A percentile compares a stretch with the other conserved stretches of the same genome.
Evolutionary conservation across 2,888 invertebrate species (phyloP).

Genomic region (Cantharis lateralis): DNA sequence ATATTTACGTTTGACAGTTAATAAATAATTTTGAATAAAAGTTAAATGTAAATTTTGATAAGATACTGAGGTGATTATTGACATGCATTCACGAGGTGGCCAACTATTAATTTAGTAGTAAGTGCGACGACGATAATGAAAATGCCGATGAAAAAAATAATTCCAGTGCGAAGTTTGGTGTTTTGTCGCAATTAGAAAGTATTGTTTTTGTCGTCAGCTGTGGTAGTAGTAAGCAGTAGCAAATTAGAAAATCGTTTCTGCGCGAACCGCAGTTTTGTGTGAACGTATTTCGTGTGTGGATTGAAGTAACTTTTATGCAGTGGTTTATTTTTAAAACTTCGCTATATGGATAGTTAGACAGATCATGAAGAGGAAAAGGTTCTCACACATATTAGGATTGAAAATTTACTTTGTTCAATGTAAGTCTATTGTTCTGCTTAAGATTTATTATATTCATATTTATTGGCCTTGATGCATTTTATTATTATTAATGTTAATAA

Average conservation of each 20-base stretch:
- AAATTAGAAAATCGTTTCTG: conserved; percentile 8
- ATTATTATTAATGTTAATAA: background rate
- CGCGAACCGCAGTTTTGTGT: conserved; percentile 14
- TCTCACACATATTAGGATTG: conserved; percentile 2
- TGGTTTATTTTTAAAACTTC: conserved; percentile 12
- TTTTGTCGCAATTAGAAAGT: conserved; percentile 13
- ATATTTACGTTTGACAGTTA: background rate
- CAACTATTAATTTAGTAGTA: background rate
- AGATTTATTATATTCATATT: background rate
- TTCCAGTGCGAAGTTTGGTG: background rate
- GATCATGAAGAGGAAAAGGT: conserved; percentile 18
- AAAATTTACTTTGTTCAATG: conserved; percentile 2
- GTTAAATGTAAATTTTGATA: background rate
- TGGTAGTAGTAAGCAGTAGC: background rate
- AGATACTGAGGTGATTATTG: background rate
- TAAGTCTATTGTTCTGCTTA: conserved; percentile 3
- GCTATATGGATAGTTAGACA: conserved; percentile 2
- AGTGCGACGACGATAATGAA: background rate
- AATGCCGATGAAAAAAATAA: background rate
- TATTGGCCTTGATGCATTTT: background rate
- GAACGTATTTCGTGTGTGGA: conserved; percentile 15
- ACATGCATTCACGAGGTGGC: background rate
- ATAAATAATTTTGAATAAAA: background rate
- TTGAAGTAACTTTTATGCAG: conserved; percentile 13
- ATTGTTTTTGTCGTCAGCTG: conserved; percentile 5